Conservation (phyloP, 2,113 vertebrate genomes). For the Dromiciops gliroides region DNA sequence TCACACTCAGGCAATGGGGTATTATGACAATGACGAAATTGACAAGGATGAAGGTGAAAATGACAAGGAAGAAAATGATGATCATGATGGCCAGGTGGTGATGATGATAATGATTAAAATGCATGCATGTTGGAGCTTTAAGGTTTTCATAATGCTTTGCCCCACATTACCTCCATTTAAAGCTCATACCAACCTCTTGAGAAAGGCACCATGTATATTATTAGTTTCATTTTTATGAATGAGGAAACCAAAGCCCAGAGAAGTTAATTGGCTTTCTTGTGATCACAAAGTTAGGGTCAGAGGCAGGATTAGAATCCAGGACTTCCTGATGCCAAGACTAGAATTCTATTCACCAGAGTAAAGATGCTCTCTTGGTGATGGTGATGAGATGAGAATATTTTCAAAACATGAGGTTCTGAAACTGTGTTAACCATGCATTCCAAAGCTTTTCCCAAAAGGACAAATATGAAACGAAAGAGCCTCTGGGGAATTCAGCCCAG, state of each 20-base stretch:
- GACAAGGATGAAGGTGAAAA: not conserved
- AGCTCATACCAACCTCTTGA: not conserved
- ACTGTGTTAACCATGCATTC: not conserved
- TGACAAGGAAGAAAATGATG: not conserved
- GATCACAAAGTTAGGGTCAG: not conserved
- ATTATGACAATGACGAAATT: not conserved
- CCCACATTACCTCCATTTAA: not conserved
- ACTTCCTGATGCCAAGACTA: not conserved
- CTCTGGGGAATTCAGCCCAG: not conserved
- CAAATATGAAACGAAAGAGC: not conserved
- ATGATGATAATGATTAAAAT: not conserved
- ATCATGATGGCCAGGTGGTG: not conserved
- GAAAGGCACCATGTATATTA: not conserved
- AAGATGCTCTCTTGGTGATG: not conserved
- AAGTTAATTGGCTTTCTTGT: not conserved
- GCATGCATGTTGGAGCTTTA: not conserved
- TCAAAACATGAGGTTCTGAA: not conserved
- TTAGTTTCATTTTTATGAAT: not conserved
- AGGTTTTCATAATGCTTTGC: not conserved
- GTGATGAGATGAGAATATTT: not conserved
- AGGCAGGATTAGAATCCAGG: not conserved
- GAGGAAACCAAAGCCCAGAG: not conserved
- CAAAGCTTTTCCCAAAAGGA: not conserved
- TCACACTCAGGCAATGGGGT: not conserved
- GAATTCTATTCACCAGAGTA: not conserved